phyloP scores from a whole-genome alignment of 92 coral and sea anemone genomes.

The Epizoanthus rinbou region DNA sequence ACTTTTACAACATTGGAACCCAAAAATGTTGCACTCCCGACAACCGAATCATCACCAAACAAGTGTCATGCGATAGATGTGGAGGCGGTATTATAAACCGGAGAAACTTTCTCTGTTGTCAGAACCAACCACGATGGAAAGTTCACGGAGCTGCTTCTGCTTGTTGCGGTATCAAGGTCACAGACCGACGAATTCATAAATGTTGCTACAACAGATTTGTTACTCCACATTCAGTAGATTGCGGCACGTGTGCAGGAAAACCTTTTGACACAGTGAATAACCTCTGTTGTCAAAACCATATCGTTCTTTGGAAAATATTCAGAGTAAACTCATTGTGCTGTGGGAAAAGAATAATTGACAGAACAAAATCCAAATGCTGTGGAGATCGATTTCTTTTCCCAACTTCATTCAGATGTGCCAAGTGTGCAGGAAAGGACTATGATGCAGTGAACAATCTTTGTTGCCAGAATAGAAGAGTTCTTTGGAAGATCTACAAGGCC shows the following conservation, averaged over 20 bases:
- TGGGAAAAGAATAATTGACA: background rate
- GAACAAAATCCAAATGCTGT: conserved; percentile 2
- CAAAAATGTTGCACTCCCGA: conserved; percentile 10
- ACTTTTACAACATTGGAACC: background rate
- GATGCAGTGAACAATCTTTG: background rate
- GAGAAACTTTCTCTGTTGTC: conserved; percentile 13
- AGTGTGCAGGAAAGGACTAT: background rate
- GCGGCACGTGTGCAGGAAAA: background rate
- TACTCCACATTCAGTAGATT: conserved; percentile 15
- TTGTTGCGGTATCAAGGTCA: conserved; percentile 7
- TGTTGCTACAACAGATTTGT: conserved; percentile 17
- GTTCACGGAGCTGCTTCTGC: background rate
- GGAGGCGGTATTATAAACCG: background rate
- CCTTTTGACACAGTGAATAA: conserved; percentile 3
- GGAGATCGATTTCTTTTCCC: background rate
- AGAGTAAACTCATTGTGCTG: background rate
- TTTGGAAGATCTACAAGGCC: background rate
- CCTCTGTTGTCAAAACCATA: background rate
- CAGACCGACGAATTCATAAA: background rate
- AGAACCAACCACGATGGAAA: background rate
- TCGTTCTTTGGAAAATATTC: conserved; percentile 15
- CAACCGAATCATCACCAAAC: background rate
- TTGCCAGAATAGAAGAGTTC: conserved; percentile 5
- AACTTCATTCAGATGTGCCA: background rate
- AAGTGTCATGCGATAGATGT: background rate